A percentile compares a stretch with the other conserved stretches of the same genome.
Conservation (phyloP, 1,140 invertebrate species). For the Eueides isabella region DNA sequence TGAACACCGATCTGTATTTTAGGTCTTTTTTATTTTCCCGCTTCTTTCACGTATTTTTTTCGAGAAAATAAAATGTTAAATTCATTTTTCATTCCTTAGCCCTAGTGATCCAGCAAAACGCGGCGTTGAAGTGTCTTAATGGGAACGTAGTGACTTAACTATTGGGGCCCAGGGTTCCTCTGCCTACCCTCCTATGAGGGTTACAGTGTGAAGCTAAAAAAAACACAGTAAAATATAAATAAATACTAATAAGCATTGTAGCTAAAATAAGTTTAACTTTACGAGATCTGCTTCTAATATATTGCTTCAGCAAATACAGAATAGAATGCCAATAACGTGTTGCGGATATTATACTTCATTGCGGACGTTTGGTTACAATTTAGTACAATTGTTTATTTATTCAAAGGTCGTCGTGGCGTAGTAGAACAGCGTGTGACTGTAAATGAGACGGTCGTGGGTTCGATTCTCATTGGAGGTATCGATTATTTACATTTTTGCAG, state of each 20-base stretch:
- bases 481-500: too few relatives aligned
- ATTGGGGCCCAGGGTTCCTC: too few relatives aligned
- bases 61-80: too few relatives aligned
- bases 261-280: neutral
- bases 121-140: too few relatives aligned
- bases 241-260: neutral
- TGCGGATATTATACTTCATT: slow-evolving; percentile 10
- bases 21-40: neutral
- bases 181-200: too few relatives aligned
- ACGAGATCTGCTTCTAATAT: slow-evolving; percentile 1
- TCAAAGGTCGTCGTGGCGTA: neutral
- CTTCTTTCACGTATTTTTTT: too few relatives aligned
- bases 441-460: neutral
- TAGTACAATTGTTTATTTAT: neutral
- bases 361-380: neutral
- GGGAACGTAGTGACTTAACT: too few relatives aligned
- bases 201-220: too few relatives aligned
- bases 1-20: neutral
- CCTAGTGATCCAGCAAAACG: too few relatives aligned
- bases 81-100: too few relatives aligned
- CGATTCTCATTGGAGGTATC: neutral
- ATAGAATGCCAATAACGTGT: slow-evolving; percentile 11
- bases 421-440: too few relatives aligned
- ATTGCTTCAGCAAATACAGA: neutral
- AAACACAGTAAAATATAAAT: neutral